Base-by-base conservation (phyloP, 2,113 vertebrate genomes). In the Rhineura floridana region DNA sequence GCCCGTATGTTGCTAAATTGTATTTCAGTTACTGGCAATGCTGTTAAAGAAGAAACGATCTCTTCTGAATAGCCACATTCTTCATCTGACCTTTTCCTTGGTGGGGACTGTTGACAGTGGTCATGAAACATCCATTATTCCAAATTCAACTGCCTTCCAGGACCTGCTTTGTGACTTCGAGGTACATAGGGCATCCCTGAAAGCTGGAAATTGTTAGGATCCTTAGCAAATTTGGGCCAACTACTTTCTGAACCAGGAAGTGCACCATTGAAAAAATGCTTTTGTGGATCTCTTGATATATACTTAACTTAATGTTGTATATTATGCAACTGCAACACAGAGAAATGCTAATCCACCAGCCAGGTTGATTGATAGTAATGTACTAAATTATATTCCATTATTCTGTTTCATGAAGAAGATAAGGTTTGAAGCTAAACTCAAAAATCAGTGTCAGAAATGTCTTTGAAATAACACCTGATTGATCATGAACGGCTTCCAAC, bases 151-250 rank as follows among this genome's bases (percentile, higher is more conserved):
- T 10, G 99, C 98, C 88, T 99, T 99, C 94, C 99, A 99, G 96
- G 99, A 99, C 93, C 97, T 99, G 44, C 98, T 99, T 15, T 99
- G 99, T 36, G 99, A 99, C 96, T 99, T 99, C 91, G 99, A 99
- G 94, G 99, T 99, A 95, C 50, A 95, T 91, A 39, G 33, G 87
- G 62, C 55, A 89, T 50, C 36, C 76, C 10, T 80, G 42, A 86
- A 79, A 48, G 81, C 55, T 25, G 39, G 0, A 80, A 33, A 15
- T 91, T 83, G 6, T 21, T 84, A 89, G 23, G 10, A 2, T 55
- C 28, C 42, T 3, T 59, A 78, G 76, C 50, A 75, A 86, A 65
- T 55, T 63, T 78, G 36, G 21, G 84, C 48, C 72, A 77, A 8
- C 8, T 50, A 25, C 30, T 75, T n/a, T 42, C 48, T 39, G 33